Evolutionary conservation across 2,888 invertebrate genomes (phyloP), one percentile per base, ranked within the genome.

Genomic region (Eupithecia pulchellata): DNA sequence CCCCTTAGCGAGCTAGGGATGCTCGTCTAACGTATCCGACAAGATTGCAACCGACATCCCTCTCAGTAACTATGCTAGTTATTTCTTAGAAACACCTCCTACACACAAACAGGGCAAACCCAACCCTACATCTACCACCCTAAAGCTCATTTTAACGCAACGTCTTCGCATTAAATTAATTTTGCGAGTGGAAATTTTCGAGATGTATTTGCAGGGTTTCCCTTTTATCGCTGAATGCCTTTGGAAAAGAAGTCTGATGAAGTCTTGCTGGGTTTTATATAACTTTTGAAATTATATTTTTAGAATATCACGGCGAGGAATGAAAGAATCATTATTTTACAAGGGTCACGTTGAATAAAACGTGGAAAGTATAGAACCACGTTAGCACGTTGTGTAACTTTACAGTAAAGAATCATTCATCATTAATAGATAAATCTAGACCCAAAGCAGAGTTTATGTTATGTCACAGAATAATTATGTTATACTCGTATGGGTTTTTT

Each of bases 21-120:
- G 68, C 52, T 58, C 64, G 39, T 69, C 60, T 55, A 58, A 68
- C 62, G 66, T 72, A 69, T 78, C 81, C 84, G 79, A 84, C 87
- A 86, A 88, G 65, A 68, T 63, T 66, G 60, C 66, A 64, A 55
- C 39, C 55, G 61, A 55, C 72, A 64, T 69, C 69, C 63, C 57
- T 20, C 57, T 17, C 11, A 5, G 64, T 69, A 68, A 64, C 66
- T 60, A 61, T 62, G 67, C 42, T 66, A 73, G 64, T 61, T 68
- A 67, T 67, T 69, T 73, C 69, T 64, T 47, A 69, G 66, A 42
- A 25, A 69, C 66, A 69, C 32, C 66, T 64, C 39, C 42, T 6
- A 34, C 27, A 29, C 29, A 68, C 13, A 13, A 25, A 58, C 55
- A 68, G 2, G 11, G 66, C 1, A 64, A 67, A 69, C 32, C 39